phyloP scores from a whole-genome alignment of 2,797 vertebrate species.

The Dicrostonyx torquatus region DNA sequence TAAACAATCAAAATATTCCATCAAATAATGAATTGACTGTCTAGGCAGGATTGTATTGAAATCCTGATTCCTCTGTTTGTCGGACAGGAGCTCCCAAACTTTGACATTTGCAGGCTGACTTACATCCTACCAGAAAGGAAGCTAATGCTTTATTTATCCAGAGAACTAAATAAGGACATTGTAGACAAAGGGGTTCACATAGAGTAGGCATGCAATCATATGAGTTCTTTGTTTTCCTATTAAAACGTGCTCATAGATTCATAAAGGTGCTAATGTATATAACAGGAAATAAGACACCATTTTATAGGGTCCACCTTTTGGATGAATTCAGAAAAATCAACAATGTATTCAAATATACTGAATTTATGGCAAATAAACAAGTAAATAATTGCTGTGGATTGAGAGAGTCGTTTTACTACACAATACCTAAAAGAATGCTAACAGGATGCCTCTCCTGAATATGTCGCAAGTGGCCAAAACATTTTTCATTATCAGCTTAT shows the following conservation, averaged over 20 bases:
- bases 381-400: not conserved
- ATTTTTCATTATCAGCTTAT: not conserved
- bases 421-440: not conserved
- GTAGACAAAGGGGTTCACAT: not conserved
- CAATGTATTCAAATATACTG: not conserved
- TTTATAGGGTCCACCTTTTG: not conserved
- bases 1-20: not conserved
- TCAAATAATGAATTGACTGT: not conserved
- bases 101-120: not conserved
- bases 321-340: slow-evolving; percentile 43
- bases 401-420: not conserved
- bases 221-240: not conserved
- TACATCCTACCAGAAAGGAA: not conserved
- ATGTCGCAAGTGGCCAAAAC: not conserved
- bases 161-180: not conserved
- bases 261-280: not conserved
- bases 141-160: not conserved
- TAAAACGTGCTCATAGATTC: not conserved
- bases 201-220: not conserved
- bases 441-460: not conserved
- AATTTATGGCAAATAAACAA: not conserved
- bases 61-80: not conserved
- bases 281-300: not conserved
- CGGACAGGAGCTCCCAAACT: not conserved
- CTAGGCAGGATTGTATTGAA: not conserved